Conservation (phyloP, 2,888 invertebrate species). For the Bhutanitis thaidina region DNA sequence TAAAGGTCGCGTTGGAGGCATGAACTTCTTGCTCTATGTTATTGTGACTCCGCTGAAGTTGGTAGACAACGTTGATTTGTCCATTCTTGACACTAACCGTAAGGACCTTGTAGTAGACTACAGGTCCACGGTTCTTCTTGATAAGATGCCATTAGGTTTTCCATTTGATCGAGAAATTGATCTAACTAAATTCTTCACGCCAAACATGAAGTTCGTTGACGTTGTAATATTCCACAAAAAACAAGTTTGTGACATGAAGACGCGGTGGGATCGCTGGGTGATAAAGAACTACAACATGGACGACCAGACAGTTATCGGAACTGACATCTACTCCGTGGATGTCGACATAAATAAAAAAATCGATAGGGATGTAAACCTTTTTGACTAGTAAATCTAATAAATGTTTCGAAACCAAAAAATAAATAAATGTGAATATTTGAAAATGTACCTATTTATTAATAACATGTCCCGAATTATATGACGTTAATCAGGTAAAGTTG, state of each 20-base stretch:
- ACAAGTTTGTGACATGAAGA: slow-evolving; percentile 64
- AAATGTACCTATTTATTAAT: too few species aligned
- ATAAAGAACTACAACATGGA: slow-evolving; percentile 54
- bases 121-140: slow-evolving; percentile 69
- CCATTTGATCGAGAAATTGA: slow-evolving; percentile 86
- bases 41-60: slow-evolving; percentile 78
- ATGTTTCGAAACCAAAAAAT: too few species aligned
- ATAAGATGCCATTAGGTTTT: slow-evolving; percentile 84
- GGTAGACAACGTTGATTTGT: slow-evolving; percentile 57
- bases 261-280: slow-evolving; percentile 60
- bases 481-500: too few species aligned
- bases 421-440: too few species aligned
- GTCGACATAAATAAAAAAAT: slow-evolving; percentile 41
- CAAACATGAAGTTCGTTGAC: slow-evolving; percentile 84
- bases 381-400: slow-evolving; percentile 32
- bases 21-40: slow-evolving; percentile 82
- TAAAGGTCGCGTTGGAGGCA: slow-evolving; percentile 83
- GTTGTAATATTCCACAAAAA: slow-evolving; percentile 82
- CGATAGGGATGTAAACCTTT: slow-evolving; percentile 27
- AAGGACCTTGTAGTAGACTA: slow-evolving; percentile 62
- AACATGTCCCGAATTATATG: too few species aligned
- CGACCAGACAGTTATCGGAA: slow-evolving; percentile 43
- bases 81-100: slow-evolving; percentile 61
- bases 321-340: slow-evolving; percentile 47
- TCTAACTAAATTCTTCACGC: slow-evolving; percentile 79